Conservation (phyloP, 2,113 vertebrate genomes). For the Cheirogaleus medius region DNA sequence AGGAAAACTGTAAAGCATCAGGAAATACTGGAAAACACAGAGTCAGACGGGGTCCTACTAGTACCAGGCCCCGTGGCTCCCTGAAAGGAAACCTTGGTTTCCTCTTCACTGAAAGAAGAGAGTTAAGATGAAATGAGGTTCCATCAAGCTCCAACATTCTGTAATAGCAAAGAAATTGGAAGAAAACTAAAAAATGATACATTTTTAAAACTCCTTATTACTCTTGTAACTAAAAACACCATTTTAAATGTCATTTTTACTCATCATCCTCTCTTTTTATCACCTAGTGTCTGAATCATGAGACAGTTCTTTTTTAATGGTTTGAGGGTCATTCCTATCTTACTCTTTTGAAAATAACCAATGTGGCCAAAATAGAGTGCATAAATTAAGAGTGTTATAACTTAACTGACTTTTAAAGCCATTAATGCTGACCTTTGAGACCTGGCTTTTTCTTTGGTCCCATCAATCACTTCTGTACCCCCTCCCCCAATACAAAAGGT, state of each 20-base stretch:
- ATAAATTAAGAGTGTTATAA: slow-evolving; percentile 65
- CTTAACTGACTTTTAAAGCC: slow-evolving; percentile 70
- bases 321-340: slow-evolving; percentile 35
- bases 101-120: neutral
- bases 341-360: slow-evolving; percentile 63
- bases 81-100: neutral
- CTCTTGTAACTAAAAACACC: neutral
- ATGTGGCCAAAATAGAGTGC: slow-evolving; percentile 39
- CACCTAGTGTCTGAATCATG: slow-evolving; percentile 33
- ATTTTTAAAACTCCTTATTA: neutral
- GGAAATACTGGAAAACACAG: neutral
- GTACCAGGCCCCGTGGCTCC: neutral
- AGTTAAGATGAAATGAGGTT: neutral
- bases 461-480: slow-evolving; percentile 58
- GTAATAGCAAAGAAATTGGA: neutral
- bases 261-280: neutral
- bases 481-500: slow-evolving; percentile 38
- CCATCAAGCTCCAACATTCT: neutral
- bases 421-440: slow-evolving; percentile 55
- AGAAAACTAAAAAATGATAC: neutral
- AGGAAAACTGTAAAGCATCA: neutral
- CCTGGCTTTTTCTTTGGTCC: slow-evolving; percentile 53
- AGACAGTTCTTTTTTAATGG: slow-evolving; percentile 44
- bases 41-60: neutral
- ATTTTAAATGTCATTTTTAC: slow-evolving; percentile 34